These are phyloP conservation scores for Chromoteleia sp. DNA, from an alignment of 2,888 invertebrate genomes.

Conservation along the genomic window DNA sequence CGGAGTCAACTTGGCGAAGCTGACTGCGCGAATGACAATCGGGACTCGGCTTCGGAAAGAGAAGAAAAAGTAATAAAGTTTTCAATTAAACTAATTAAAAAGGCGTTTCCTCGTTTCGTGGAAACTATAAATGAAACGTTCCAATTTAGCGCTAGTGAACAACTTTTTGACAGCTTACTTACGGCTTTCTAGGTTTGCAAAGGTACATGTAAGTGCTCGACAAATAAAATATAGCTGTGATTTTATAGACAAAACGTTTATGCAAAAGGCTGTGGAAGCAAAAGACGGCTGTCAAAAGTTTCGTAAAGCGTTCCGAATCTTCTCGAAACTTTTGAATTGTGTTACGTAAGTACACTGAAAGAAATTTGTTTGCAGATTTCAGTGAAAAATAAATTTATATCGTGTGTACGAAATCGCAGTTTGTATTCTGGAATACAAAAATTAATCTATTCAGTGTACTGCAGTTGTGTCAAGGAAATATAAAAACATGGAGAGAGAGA, in stretches of 20 bases:
- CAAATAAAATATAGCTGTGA: slow-evolving; percentile 48
- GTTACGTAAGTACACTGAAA: slow-evolving; percentile 34
- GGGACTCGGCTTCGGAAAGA: too few species aligned
- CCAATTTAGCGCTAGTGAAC: slow-evolving; percentile 19
- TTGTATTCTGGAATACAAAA: too few species aligned
- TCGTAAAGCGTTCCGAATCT: not conserved
- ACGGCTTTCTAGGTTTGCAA: slow-evolving; percentile 39
- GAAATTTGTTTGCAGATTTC: not conserved
- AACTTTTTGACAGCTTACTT: slow-evolving; percentile 41
- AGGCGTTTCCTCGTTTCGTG: not conserved
- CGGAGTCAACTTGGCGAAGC: too few species aligned
- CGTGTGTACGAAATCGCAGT: too few species aligned
- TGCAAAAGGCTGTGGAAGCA: slow-evolving; percentile 43
- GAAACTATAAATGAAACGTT: slow-evolving; percentile 7
- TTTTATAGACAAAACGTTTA: slow-evolving; percentile 30
- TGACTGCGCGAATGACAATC: not conserved
- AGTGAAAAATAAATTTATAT: not conserved
- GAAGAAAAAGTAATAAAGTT: slow-evolving; percentile 13
- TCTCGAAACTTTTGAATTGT: slow-evolving; percentile 22
- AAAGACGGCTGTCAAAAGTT: slow-evolving; percentile 21
- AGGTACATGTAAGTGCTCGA: slow-evolving; percentile 49
- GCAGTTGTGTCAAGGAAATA: too few species aligned
- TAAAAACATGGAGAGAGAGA: too few species aligned
- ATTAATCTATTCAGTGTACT: too few species aligned
- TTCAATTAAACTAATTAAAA: slow-evolving; percentile 28